Evolutionary conservation across 2,797 vertebrate genomes (phyloP), one percentile per base, ranked within the genome.

Genomic region (Anguilla anguilla): DNA sequence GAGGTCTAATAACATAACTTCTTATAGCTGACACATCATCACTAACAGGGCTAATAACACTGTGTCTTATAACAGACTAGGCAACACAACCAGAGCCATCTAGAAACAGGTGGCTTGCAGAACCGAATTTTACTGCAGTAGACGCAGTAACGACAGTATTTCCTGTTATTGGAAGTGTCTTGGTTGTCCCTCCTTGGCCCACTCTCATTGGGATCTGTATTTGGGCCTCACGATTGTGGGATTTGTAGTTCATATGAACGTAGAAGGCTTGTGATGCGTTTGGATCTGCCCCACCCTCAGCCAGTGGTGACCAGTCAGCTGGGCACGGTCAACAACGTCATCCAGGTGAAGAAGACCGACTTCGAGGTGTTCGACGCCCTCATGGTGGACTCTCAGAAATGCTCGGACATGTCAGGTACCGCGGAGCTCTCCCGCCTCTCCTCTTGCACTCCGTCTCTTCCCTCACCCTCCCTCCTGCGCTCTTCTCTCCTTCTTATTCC

Each of bases 311-410:
- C 98, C 94, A 99, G 96, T 93, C 98, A 99, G 93, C 95, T 99
- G 0, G 99, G 99, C 69, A 98, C 98, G 0, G 94, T 99, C 93
- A 99, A 99, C 95, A 99, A 99, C 86, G 59, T 99, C 92, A 98
- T 99, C 93, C 98, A 99, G 91, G 99, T 99, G 96, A 98, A 98
- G 97, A 98, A 98, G 94, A 99, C 99, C 0, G 99, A 99, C 95
- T 99, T 99, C 92, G 99, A 99, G 96, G 99, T 99, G 81, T 99
- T 99, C 2, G 98, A 99, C 90, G 99, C 99, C 85, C 96, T 99
- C 86, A 98, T 99, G 99, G 98, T 99, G 92, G 99, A 99, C 94
- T 99, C 99, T 0, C 97, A 98, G 72, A 99, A 99, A 91, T 98
- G 97, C 92, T 99, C 98, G 0, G 98, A 99, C 85, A 90, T 98